Conservation (phyloP, 1,140 invertebrate genomes). For the Penaeus japonicus region DNA sequence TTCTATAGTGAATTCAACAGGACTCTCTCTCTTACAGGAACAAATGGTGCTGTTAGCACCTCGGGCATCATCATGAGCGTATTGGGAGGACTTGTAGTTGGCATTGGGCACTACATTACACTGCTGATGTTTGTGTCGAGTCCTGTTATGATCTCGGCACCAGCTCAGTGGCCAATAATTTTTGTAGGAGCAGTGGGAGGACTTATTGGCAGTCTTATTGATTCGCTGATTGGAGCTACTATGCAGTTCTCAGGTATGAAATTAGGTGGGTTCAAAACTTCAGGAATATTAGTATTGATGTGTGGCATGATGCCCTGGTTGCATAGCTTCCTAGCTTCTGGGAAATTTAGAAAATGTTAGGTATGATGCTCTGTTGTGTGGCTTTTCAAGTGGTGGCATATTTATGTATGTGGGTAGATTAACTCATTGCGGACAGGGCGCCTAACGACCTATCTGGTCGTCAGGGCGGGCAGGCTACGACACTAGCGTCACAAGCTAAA, state of each 20-base stretch:
- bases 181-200: constrained; percentile 76
- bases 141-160: constrained; percentile 24
- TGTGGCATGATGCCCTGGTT: background rate
- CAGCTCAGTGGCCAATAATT: constrained; percentile 76
- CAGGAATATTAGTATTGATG: background rate
- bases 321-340: no score
- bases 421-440: no score
- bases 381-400: no score
- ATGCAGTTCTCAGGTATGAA: constrained; percentile 58
- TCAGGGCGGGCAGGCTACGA: no score
- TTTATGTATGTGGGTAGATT: no score
- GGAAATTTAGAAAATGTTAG: no score
- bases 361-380: no score
- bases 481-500: no score
- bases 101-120: constrained; percentile 50
- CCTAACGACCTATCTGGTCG: no score
- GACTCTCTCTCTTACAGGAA: constrained; percentile 37
- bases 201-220: constrained; percentile 81
- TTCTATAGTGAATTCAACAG: background rate
- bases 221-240: constrained; percentile 82
- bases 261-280: background rate
- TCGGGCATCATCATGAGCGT: constrained; percentile 57
- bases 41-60: constrained; percentile 57
- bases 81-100: constrained; percentile 53
- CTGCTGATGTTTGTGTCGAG: constrained; percentile 25